Evolutionary conservation across 2,888 invertebrate genomes (phyloP), one percentile per base, ranked within the genome.

Genomic region (Thereva unica): DNA sequence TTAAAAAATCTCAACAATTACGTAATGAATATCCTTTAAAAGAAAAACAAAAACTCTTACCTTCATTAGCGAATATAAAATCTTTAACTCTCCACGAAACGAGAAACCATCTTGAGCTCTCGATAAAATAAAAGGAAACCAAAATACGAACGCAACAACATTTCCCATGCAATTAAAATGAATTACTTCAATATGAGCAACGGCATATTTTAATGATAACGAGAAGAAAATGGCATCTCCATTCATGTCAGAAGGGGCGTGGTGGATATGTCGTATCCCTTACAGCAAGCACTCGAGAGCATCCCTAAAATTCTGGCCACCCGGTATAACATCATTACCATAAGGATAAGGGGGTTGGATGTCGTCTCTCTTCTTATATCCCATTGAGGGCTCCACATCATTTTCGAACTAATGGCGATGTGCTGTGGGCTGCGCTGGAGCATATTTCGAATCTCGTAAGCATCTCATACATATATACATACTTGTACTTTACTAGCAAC

Each of bases 141-240:
- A 23, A 23, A 23, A 23, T 23, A 2, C 23, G 2, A 23, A 23
- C 23, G 23, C 23, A 23, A 23, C 2, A 23, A 23, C 23, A 23
- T 23, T 23, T 23, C 23, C 23, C 23, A 23, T 23, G 23, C 23
- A 23, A 23, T 23, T 23, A 23, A 23, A 23, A 47, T 47, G n/a
- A 5, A 47, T 47, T 47, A 47, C 47, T 47, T 47, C 5, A 12
- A 40, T 61, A 38, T 50, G 50, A 61, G 50, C 50, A 61, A 23
- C 41, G 61, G 61, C 61, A 50, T 61, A 50, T 50, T 61, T 61
- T 61, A 61, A 61, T 61, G 49, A 50, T 61, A 50, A 50, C 61
- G 50, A 50, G 61, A 34, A 61, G 9, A 10, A 41, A 50, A 50
- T 50, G 50, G 49, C 50, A 23, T 50, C 49, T 34, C 49, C 50